Evolutionary conservation across 1,140 invertebrate genomes (phyloP), one percentile per base, ranked within the genome.

Genomic region (Diabrotica undecimpunctata): DNA sequence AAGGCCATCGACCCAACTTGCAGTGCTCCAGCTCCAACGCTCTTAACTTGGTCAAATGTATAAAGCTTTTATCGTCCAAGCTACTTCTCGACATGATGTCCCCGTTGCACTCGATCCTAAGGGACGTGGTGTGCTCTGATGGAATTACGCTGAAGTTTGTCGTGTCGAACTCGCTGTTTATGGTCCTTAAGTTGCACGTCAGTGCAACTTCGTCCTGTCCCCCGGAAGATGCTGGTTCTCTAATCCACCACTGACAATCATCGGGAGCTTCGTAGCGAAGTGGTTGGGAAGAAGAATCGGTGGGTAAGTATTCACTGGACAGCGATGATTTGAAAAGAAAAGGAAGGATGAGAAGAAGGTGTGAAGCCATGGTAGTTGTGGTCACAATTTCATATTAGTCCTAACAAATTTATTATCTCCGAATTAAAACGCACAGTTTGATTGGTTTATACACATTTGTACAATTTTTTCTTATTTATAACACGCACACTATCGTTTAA

Each of bases 61-160:
- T 82, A 72, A 96, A 92, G 74, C 90, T 90, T 56, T 87, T 84
- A 61, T 91, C 86, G 75, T 93, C 87, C 71, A 92, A 79, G 52
- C 86, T 85, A 75, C 87, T 89, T 71, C 86, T 85, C 57, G 88
- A 87, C 82, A 88, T 86, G 62, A 90, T 85, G 62, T 87, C 83
- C 71, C 90, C 85, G 71, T 89, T 90, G 79, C 93, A 95, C 66
- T 88, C 83, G 58, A 95, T 88, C 72, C 85, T 85, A 63, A 95
- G 78, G 5, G 89, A 88, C 11, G 89, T 90, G 41, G 92, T 92
- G 77, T 93, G 89, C 68, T 94, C 92, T 39, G 87, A 87, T 36
- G 90, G 90, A 52, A 94, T 90, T 58, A 92, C 89, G 77, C 90
- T 92, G 75, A 95, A 92, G 78, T 95, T 95, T 8, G 90, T 91